phyloP scores from a whole-genome alignment of 2,888 invertebrate genomes.

The Chloroclystis v-ata region DNA sequence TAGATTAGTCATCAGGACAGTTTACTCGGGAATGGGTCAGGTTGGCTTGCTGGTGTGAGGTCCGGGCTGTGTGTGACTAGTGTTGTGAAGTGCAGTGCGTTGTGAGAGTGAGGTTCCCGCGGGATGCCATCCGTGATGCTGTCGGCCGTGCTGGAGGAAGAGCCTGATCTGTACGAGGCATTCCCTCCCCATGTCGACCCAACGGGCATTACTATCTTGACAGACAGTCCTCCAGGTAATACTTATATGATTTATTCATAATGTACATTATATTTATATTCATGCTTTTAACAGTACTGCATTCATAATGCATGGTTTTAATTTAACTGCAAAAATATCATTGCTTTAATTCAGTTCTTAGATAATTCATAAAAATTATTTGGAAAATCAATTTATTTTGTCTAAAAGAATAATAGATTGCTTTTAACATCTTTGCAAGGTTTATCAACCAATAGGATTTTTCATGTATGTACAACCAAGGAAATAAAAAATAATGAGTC shows the following conservation, averaged over 20 bases:
- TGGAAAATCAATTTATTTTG: no score
- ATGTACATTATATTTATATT: no score
- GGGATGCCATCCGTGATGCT: conserved; percentile 82
- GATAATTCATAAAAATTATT: no score
- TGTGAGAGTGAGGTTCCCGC: conserved; percentile 57
- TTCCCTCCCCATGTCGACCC: conserved; percentile 90
- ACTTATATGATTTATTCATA: neutral
- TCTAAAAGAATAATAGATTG: no score
- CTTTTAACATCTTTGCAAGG: neutral
- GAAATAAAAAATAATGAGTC: no score
- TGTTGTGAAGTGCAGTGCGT: conserved; percentile 69
- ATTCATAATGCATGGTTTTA: no score
- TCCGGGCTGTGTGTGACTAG: conserved; percentile 40
- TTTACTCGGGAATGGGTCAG: conserved; percentile 54
- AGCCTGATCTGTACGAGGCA: conserved; percentile 86
- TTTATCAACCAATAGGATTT: neutral
- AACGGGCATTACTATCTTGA: conserved; percentile 84
- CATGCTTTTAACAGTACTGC: no score
- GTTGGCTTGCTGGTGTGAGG: conserved; percentile 64
- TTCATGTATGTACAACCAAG: no score
- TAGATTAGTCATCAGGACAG: conserved; percentile 53
- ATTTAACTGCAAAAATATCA: no score
- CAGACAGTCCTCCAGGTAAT: conserved; percentile 80
- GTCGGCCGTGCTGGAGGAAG: conserved; percentile 85
- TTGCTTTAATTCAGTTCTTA: no score